Conservation (phyloP, 2,888 invertebrate species). For the Cremastinae sp. region DNA sequence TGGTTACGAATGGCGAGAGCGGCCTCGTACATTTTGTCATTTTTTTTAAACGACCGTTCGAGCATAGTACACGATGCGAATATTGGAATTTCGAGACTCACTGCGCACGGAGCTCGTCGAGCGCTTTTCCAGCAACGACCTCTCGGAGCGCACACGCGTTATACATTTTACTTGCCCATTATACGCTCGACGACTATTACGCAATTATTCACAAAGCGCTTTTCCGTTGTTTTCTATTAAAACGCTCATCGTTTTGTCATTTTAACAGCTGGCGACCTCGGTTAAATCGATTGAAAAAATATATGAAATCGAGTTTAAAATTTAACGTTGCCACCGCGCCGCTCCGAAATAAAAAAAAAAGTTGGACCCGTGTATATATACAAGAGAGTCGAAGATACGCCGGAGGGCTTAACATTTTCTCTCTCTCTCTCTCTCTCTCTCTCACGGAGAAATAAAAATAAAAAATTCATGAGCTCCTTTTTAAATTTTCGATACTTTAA, state of each 20-base stretch:
- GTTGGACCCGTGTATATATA: too few species aligned
- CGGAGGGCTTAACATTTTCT: not conserved
- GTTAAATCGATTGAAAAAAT: too few species aligned
- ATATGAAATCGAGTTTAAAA: too few species aligned
- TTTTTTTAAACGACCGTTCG: conserved; percentile 68
- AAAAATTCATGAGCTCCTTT: not conserved
- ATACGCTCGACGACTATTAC: not conserved
- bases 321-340: too few species aligned
- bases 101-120: conserved; percentile 52
- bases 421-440: too few species aligned
- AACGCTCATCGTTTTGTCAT: too few species aligned
- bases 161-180: conserved; percentile 27
- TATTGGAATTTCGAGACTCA: conserved; percentile 69
- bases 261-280: too few species aligned
- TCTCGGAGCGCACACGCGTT: conserved; percentile 12
- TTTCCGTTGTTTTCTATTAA: too few species aligned
- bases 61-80: conserved; percentile 37
- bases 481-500: not conserved
- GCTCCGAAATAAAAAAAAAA: too few species aligned
- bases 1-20: conserved; percentile 34
- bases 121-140: conserved; percentile 15
- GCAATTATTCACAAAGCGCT: too few species aligned
- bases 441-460: conserved; percentile 4
- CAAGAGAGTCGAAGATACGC: too few species aligned
- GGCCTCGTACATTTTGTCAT: conserved; percentile 59